Base-by-base conservation (phyloP, 2,797 vertebrate genomes). In the Sebastes hopkinsi region DNA sequence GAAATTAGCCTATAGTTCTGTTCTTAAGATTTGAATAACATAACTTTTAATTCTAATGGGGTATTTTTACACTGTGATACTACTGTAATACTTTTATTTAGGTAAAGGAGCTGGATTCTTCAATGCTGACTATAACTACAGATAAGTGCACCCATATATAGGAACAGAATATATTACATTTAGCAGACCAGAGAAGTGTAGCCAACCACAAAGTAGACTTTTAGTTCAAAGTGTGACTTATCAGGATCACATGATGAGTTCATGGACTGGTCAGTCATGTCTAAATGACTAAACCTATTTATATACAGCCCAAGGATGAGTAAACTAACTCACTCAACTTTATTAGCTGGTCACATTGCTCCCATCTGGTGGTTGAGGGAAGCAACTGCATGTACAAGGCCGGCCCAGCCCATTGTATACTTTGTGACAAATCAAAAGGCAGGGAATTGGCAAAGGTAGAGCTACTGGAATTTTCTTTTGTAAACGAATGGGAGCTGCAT, bases 351-450 rank as follows among this genome's bases (percentile, higher is more conserved):
- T 66, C 4, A 25, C 61, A 9, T 81, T 86, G 58, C 29, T 70
- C 1, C 77, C 88, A 84, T 73, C 88, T 91, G 6, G 68, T 86
- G 87, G 74, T 11, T 7, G 3, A 52, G 0, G 1, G 12, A 67
- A 36, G 69, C 1, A 80, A 81, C 20, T 89, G 42, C 76, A 85
- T 18, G 25, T 18, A 32, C 0, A 9, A 25, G 20, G 10, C 9
- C 23, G 1, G 23, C 36, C 29, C 18, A 32, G 55, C 29, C 32
- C 56, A 34, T 20, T 60, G 22, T 38, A 5, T 23, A 5, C 11
- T 60, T 32, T 71, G 22, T 59, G 27, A 20, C 30, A 29, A 2
- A 20, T 61, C 2, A 20, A 78, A 72, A 18, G 20, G 42, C 30
- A 80, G 72, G 13, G 77, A 80, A 62, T 13, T 58, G 54, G n/a